These are phyloP conservation scores for Thymelicus sylvestris DNA, from an alignment of 2,888 invertebrate species.

Conservation along the genomic window DNA sequence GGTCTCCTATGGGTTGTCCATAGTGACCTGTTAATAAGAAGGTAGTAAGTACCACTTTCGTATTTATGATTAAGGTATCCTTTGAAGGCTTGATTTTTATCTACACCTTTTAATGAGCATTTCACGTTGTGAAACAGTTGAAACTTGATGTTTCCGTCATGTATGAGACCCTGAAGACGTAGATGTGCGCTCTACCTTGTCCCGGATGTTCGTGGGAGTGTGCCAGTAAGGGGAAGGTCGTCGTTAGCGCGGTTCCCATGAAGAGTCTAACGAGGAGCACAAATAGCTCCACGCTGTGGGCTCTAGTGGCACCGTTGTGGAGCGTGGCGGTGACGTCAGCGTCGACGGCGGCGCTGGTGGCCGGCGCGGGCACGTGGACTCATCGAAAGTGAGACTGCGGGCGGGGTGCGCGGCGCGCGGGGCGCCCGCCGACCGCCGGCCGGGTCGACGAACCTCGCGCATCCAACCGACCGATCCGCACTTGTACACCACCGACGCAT, in stretches of 20 bases:
- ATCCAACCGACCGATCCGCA: conserved; percentile 81
- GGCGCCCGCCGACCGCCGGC: conserved; percentile 43
- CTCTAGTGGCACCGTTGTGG: conserved; percentile 58
- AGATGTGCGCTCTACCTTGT: background rate
- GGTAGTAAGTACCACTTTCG: too few relatives aligned
- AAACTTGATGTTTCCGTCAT: too few relatives aligned
- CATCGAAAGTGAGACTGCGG: conserved; percentile 81
- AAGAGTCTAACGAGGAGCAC: conserved; percentile 67
- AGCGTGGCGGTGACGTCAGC: conserved; percentile 73
- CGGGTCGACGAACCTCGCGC: conserved; percentile 76
- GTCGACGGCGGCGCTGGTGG: conserved; percentile 53
- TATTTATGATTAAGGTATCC: too few relatives aligned
- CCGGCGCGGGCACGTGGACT: conserved; percentile 77
- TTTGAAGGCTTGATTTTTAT: too few relatives aligned
- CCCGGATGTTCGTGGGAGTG: conserved; percentile 40
- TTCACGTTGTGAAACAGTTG: too few relatives aligned
- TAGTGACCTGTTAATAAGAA: too few relatives aligned
- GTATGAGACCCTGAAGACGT: too few relatives aligned
- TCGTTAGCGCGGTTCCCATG: conserved; percentile 68
- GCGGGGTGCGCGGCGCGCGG: conserved; percentile 59
- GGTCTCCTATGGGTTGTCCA: too few relatives aligned
- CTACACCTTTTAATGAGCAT: too few relatives aligned
- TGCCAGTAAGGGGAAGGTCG: conserved; percentile 55
- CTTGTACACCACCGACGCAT: conserved; percentile 76
- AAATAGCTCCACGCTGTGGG: conserved; percentile 67